A percentile compares a stretch with the other conserved stretches of the same genome.
Conservation (phyloP, 1,140 invertebrate genomes). For the Caerostris extrusa region DNA sequence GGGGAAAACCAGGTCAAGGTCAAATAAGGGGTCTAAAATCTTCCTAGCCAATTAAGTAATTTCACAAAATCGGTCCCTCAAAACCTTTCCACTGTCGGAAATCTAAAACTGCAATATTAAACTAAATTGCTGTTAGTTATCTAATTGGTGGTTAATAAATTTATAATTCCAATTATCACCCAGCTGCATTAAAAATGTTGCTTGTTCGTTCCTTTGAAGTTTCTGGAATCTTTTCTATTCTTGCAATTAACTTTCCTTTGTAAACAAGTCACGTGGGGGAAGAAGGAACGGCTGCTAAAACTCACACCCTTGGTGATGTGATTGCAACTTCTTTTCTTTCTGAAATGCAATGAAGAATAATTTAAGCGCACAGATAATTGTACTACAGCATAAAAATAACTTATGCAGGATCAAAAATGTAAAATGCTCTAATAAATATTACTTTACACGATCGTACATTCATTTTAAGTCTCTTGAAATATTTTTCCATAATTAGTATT, state of each 20-base stretch:
- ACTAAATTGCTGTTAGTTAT: neutral
- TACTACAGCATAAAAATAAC: too few relatives aligned
- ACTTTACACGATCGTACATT: too few relatives aligned
- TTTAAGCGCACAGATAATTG: neutral
- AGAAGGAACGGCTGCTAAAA: conserved; percentile 16
- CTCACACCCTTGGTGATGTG: neutral
- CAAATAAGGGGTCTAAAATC: too few relatives aligned
- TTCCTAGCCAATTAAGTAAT: too few relatives aligned
- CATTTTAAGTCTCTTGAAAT: too few relatives aligned
- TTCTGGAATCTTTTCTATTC: neutral
- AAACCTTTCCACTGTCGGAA: too few relatives aligned
- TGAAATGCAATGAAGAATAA: neutral
- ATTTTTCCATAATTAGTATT: too few relatives aligned
- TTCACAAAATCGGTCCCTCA: too few relatives aligned
- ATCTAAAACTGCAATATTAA: too few relatives aligned
- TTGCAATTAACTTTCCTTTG: conserved; percentile 31
- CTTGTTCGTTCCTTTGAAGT: neutral
- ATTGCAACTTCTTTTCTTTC: neutral
- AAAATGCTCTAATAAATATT: too few relatives aligned
- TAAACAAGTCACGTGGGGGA: conserved; percentile 56
- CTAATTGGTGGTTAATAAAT: neutral
- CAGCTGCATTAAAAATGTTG: neutral
- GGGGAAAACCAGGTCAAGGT: too few relatives aligned
- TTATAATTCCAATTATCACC: neutral
- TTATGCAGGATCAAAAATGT: too few relatives aligned